phyloP scores from a whole-genome alignment of 2,888 invertebrate species.

The Monopis laevigella region DNA sequence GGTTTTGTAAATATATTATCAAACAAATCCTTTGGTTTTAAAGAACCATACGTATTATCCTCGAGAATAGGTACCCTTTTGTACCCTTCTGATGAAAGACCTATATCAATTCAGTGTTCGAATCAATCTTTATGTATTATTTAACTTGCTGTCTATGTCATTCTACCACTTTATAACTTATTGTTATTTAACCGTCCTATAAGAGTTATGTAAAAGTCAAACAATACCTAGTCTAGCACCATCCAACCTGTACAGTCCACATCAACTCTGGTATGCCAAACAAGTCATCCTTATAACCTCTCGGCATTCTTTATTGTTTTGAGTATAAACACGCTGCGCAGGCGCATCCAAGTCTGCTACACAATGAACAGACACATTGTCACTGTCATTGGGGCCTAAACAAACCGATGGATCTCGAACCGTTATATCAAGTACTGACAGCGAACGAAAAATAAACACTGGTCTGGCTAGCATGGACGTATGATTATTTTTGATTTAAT shows the following conservation, averaged over 20 bases:
- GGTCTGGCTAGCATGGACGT: slow-evolving; percentile 9
- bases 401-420: slow-evolving; percentile 30
- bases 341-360: neutral
- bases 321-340: neutral
- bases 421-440: slow-evolving; percentile 20
- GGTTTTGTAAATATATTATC: too few relatives aligned
- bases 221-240: too few relatives aligned
- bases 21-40: too few relatives aligned
- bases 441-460: slow-evolving; percentile 2
- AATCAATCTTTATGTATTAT: too few relatives aligned
- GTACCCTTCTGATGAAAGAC: too few relatives aligned
- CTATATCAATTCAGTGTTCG: too few relatives aligned
- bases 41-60: too few relatives aligned
- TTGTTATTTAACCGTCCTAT: too few relatives aligned
- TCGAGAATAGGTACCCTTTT: too few relatives aligned
- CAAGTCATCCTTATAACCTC: slow-evolving; percentile 7
- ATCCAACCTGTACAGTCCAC: neutral
- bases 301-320: slow-evolving; percentile 4
- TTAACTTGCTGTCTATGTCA: too few relatives aligned
- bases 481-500: neutral
- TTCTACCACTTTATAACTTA: too few relatives aligned
- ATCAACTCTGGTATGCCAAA: slow-evolving; percentile 8
- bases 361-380: slow-evolving; percentile 30
- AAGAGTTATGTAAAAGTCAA: too few relatives aligned
- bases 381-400: slow-evolving; percentile 36